Evolutionary conservation across 2,888 invertebrate species (phyloP).

Genomic region (Lysandra coridon): DNA sequence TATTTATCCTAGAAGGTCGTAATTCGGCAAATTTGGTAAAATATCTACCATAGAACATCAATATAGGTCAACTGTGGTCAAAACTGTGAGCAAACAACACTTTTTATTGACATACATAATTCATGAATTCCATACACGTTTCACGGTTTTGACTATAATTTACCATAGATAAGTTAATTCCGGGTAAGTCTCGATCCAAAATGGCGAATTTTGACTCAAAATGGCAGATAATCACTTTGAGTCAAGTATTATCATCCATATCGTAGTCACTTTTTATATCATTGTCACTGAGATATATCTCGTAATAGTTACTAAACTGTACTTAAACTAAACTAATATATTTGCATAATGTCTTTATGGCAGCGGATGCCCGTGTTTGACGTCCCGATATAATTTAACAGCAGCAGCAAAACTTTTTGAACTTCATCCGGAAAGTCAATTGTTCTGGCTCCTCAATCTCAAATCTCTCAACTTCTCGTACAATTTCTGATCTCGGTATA

Average conservation of each 20-base stretch:
- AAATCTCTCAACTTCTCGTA: neutral
- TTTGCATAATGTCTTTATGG: neutral
- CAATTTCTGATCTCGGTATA: neutral
- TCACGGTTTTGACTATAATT: neutral
- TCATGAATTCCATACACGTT: neutral
- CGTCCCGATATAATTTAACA: neutral
- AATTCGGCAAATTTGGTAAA: neutral
- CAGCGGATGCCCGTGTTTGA: conserved; percentile 10
- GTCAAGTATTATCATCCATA: neutral
- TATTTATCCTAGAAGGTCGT: neutral
- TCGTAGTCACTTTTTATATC: neutral
- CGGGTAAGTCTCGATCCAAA: neutral
- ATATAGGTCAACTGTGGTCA: neutral
- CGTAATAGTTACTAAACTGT: neutral
- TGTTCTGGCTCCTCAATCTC: neutral
- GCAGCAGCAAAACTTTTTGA: neutral
- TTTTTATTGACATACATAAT: neutral
- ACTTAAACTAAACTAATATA: neutral
- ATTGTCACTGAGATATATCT: neutral
- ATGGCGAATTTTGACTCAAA: neutral
- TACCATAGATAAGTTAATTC: neutral
- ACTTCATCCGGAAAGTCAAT: neutral
- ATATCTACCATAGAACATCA: neutral
- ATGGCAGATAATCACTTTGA: neutral
- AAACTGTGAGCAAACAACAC: neutral